Evolutionary conservation across 2,888 invertebrate genomes (phyloP), one percentile per base, ranked within the genome.

Genomic region (Dugesia japonica): DNA sequence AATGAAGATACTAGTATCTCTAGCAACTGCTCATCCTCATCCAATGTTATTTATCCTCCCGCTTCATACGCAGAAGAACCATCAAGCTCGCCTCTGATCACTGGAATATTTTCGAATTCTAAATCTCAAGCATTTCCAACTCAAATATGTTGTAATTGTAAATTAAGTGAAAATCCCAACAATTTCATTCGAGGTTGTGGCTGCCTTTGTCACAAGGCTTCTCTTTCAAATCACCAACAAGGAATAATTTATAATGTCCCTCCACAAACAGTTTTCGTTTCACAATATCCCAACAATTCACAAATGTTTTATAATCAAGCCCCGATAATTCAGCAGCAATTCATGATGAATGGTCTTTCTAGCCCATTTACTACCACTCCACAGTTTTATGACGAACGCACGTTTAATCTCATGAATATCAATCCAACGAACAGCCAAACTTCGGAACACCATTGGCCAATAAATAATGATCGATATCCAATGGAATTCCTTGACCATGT

Each of bases 111-210:
- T 56, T 56, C 56, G n/a, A 56, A n/a, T 56, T n/a, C 56, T 56
- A n/a, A n/a, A 20, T n/a, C 56, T 20, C 56, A 56, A n/a, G 23
- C 4, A 9, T 56, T 56, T n/a, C 56, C 4, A 56, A 4, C 7
- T 1, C 4, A 56, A 56, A 23, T 56, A 4, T 56, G 56, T 56
- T 56, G 56, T n/a, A 56, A n/a, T n/a, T 56, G 56, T n/a, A 56
- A 56, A 56, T n/a, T 56, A 23, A 56, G 56, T 56, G 56, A 56
- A n/a, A 56, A 56, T n/a, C 23, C 56, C n/a, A 56, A 56, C 56
- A 56, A 56, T 23, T 56, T 13, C 23, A 56, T 56, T n/a, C 56
- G 56, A 7, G 56, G 56, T 23, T 56, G 56, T n/a, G 7, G 4
- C 17, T 56, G 56, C n/a, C 9, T 1, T 56, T 56, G 56, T n/a